Conservation (phyloP, 2,797 vertebrate genomes). For the Botia almorhae region DNA sequence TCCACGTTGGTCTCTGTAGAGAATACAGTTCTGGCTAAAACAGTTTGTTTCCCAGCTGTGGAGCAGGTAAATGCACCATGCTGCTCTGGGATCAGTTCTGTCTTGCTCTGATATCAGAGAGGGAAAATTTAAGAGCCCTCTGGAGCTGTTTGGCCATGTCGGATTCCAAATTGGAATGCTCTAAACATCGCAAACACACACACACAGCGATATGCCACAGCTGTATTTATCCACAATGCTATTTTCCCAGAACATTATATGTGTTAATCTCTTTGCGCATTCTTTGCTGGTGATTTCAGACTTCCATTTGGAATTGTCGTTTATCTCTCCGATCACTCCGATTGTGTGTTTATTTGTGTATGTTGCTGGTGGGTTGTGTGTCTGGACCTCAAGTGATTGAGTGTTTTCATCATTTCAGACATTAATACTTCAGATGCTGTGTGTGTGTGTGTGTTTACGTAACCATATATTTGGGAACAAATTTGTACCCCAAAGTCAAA, state of each 20-base stretch:
- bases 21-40: neutral
- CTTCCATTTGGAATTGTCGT: constrained; percentile 21
- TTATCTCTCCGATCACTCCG: constrained; percentile 41
- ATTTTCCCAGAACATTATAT: constrained; percentile 59
- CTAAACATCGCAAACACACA: constrained; percentile 47
- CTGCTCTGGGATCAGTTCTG: constrained; percentile 28
- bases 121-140: constrained; percentile 32
- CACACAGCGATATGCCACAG: constrained; percentile 44
- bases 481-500: too few relatives aligned
- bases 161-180: constrained; percentile 36
- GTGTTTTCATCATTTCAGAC: constrained; percentile 36
- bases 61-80: constrained; percentile 13
- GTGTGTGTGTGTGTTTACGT: neutral
- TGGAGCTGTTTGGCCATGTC: constrained; percentile 23
- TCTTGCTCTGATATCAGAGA: constrained; percentile 21
- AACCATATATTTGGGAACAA: too few relatives aligned
- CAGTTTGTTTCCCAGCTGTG: constrained; percentile 14
- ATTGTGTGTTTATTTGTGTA: constrained; percentile 41
- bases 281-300: constrained; percentile 30
- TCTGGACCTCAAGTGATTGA: constrained; percentile 7
- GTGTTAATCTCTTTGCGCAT: constrained; percentile 45
- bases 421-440: constrained; percentile 26
- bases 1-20: constrained; percentile 40
- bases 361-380: constrained; percentile 16
- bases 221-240: constrained; percentile 61